Conservation (phyloP, 2,113 vertebrate species). For the Mixornis gularis region DNA sequence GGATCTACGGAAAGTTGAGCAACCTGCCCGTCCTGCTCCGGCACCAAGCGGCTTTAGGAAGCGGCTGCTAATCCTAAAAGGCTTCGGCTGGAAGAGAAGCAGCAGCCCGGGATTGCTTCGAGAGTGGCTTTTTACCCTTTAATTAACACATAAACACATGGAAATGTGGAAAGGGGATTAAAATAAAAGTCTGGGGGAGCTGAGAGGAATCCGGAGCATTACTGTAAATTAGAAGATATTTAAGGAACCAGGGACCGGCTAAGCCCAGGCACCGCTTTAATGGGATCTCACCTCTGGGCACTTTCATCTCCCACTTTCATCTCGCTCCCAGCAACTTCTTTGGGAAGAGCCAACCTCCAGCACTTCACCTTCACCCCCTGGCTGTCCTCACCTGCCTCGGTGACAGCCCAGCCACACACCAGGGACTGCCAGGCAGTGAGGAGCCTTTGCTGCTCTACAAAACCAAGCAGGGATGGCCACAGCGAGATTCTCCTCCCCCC, state of each 20-base stretch:
- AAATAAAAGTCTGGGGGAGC: constrained; percentile 62
- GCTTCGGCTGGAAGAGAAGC: constrained; percentile 31
- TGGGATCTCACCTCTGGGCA: constrained; percentile 61
- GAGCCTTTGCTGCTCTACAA: background rate
- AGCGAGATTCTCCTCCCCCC: background rate
- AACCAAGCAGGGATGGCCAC: background rate
- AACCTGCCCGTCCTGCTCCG: background rate
- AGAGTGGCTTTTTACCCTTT: constrained; percentile 68
- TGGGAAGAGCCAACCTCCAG: background rate
- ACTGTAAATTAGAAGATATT: constrained; percentile 68
- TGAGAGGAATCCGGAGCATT: constrained; percentile 58
- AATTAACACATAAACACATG: constrained; percentile 72
- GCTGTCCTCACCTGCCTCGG: background rate
- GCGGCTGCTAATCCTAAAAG: constrained; percentile 56
- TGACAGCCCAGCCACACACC: background rate
- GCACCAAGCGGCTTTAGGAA: background rate
- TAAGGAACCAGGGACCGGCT: constrained; percentile 51
- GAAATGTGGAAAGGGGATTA: constrained; percentile 65
- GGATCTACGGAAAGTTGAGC: background rate
- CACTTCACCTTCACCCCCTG: background rate
- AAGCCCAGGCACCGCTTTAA: constrained; percentile 53
- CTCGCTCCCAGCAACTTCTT: constrained; percentile 35
- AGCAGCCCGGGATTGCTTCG: constrained; percentile 30
- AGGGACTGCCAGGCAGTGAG: rapidly evolving
- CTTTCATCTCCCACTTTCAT: constrained; percentile 69